These are phyloP conservation scores for Avahi laniger DNA, from an alignment of 2,797 vertebrate species.

Conservation along the genomic window DNA sequence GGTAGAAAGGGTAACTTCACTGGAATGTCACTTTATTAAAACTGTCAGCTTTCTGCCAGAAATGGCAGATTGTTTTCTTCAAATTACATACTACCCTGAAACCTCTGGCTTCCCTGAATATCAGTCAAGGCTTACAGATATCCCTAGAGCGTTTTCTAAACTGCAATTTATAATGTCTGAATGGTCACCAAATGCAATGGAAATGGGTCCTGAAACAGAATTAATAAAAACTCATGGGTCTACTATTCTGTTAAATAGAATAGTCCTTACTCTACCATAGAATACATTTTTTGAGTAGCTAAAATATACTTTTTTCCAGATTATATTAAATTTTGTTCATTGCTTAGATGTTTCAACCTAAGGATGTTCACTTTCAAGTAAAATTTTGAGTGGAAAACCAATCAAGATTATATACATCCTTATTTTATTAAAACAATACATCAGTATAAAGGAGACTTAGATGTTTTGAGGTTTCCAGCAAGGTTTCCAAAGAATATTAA, in stretches of 20 bases:
- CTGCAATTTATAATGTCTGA: neutral
- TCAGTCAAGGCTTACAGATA: neutral
- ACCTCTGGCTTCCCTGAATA: neutral
- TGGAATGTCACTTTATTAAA: neutral
- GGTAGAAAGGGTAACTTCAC: neutral
- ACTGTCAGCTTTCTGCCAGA: neutral
- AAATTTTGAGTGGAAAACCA: neutral
- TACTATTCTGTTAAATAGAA: neutral
- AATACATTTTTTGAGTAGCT: neutral
- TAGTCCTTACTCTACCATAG: neutral
- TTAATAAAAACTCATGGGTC: neutral
- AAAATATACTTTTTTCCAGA: neutral
- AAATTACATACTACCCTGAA: neutral
- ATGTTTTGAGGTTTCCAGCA: neutral
- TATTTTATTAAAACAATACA: neutral
- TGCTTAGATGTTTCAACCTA: neutral
- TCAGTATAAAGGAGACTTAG: neutral
- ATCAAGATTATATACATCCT: neutral
- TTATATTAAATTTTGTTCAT: neutral
- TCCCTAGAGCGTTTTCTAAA: neutral
- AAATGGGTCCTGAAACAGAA: conserved; percentile 8
- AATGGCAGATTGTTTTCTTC: neutral
- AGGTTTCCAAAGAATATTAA: neutral
- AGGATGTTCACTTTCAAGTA: neutral
- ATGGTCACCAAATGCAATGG: neutral